Evolutionary conservation across 2,113 vertebrate genomes (phyloP), one percentile per base, ranked within the genome.

Genomic region (Lophotis ruficrista): DNA sequence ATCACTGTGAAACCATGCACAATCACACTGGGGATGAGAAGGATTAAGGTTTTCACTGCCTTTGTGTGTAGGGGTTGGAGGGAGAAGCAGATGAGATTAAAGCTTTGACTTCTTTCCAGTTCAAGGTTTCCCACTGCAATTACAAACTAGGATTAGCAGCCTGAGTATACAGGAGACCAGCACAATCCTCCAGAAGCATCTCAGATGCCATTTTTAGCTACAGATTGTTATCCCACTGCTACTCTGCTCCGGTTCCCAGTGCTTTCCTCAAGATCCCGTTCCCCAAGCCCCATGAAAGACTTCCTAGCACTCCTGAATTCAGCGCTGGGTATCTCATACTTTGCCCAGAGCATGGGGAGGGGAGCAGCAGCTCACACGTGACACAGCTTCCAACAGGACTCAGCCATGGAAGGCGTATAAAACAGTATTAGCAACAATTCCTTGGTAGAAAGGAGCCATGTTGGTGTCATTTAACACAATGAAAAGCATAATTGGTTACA

Each of bases 401-500:
- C 4, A 5, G 83, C 30, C 23, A 5, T 54, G 25, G 78, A 87
- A 92, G 47, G 56, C 51, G 1, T 22, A 71, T 87, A 80, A 96
- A 97, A 86, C 9, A 4, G 38, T 54, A 87, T 94, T 78, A 92
- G 60, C 84, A 94, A 45, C 79, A 89, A 61, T 43, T 43, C 41
- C 66, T 81, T 41, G 41, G 85, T 83, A 80, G 56, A 87, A 97
- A 89, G 94, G 83, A 96, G 95, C 94, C 89, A 78, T 38, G 69
- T 78, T 66, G 8, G 93, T 96, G 95, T 97, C 96, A 86, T 90
- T 57, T 94, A 96, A 93, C 93, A 97, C 97, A 97, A 97, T 96
- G 94, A 79, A 85, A 94, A 95, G 28, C 3, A 0, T 98, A 98
- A 98, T 97, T 97, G 94, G 91, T 95, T 98, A 92, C 98, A 98